These are phyloP conservation scores for Ommatoiulus sabulosus DNA, from an alignment of 2,888 invertebrate genomes.

Conservation along the genomic window DNA sequence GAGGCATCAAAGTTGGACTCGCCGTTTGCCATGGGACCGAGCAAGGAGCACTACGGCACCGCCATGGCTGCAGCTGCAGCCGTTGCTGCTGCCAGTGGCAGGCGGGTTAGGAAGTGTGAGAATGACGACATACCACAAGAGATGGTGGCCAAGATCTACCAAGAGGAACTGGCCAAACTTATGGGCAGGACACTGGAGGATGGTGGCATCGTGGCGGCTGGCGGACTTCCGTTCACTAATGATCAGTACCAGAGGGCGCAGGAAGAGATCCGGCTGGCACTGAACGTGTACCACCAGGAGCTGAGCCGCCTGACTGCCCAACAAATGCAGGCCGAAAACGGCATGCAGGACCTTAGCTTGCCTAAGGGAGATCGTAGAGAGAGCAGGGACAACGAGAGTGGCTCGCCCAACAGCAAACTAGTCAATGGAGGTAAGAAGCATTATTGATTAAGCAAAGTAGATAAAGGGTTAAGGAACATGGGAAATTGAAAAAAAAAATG, in stretches of 20 bases:
- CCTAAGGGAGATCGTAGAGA: conserved; percentile 74
- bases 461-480: no score
- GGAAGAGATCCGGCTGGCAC: conserved; percentile 88
- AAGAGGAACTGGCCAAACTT: conserved; percentile 93
- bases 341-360: conserved; percentile 85
- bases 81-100: conserved; percentile 65
- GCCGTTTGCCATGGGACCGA: not conserved
- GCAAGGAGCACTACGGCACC: conserved; percentile 57
- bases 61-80: conserved; percentile 62
- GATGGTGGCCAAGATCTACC: conserved; percentile 93
- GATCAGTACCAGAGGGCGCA: conserved; percentile 71
- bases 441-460: no score
- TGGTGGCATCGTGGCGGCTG: conserved; percentile 66
- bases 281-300: conserved; percentile 94
- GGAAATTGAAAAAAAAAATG: no score
- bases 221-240: conserved; percentile 58
- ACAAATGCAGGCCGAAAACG: conserved; percentile 62
- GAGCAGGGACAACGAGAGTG: not conserved
- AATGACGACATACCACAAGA: conserved; percentile 97
- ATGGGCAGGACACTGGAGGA: conserved; percentile 72
- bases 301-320: conserved; percentile 82
- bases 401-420: conserved; percentile 54
- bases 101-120: conserved; percentile 86
- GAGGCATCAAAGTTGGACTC: conserved; percentile 57
- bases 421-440: conserved; percentile 58